phyloP scores from a whole-genome alignment of 2,888 invertebrate species.

The Erpobdella octoculata region DNA sequence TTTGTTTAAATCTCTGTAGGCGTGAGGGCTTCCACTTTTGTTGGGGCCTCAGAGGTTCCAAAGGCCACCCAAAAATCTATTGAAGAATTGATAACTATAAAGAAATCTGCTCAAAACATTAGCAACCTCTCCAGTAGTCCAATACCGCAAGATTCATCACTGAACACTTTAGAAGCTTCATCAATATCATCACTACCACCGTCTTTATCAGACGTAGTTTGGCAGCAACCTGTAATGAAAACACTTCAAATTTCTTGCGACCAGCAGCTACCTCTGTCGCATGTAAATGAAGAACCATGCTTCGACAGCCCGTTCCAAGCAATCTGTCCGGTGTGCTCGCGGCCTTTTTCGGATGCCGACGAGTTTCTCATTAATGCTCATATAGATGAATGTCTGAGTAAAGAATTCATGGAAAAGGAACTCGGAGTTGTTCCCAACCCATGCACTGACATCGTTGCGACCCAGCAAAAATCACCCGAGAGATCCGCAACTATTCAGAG shows the following conservation, averaged over 20 bases:
- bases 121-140: too few relatives aligned
- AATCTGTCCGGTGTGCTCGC: slow-evolving; percentile 11
- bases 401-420: too few relatives aligned
- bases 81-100: slow-evolving; percentile 9
- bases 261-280: neutral
- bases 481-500: too few relatives aligned
- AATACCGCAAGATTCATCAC: too few relatives aligned
- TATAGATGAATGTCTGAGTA: slow-evolving; percentile 11
- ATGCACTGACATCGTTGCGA: too few relatives aligned
- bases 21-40: slow-evolving; percentile 19
- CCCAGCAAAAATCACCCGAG: too few relatives aligned
- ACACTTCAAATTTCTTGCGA: neutral
- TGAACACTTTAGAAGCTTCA: too few relatives aligned
- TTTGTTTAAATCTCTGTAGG: neutral
- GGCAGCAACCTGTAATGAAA: neutral
- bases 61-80: neutral
- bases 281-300: neutral
- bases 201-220: too few relatives aligned
- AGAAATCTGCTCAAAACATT: too few relatives aligned
- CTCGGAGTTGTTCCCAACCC: too few relatives aligned
- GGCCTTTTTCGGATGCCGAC: neutral
- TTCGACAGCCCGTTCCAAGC: neutral
- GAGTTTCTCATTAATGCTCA: slow-evolving; percentile 10
- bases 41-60: neutral
- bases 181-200: too few relatives aligned